phyloP scores from a whole-genome alignment of 2,888 invertebrate genomes.

The Lasius fuliginosus region DNA sequence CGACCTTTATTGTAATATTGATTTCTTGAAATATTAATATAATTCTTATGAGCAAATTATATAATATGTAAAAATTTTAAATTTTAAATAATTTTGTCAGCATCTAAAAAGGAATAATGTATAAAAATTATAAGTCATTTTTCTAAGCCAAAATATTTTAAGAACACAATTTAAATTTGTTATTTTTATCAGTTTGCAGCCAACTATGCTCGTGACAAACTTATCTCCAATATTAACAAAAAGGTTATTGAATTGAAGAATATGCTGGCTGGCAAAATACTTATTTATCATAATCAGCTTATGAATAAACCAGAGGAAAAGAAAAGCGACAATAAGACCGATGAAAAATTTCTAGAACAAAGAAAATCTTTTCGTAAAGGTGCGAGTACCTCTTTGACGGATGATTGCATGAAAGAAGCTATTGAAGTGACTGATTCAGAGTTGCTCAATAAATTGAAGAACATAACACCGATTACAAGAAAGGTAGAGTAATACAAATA shows the following conservation, averaged over 20 bases:
- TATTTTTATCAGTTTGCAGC: slow-evolving; percentile 91
- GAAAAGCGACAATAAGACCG: slow-evolving; percentile 87
- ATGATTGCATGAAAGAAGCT: slow-evolving; percentile 86
- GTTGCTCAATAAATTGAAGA: slow-evolving; percentile 89
- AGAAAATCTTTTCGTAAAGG: slow-evolving; percentile 91
- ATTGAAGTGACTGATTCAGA: slow-evolving; percentile 90
- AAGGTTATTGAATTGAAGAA: slow-evolving; percentile 92
- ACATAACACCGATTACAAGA: slow-evolving; percentile 86
- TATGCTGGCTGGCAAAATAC: slow-evolving; percentile 88
- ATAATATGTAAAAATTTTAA: no score
- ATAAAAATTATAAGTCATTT: no score
- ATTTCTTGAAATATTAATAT: no score
- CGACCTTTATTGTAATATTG: no score
- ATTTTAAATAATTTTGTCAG: no score
- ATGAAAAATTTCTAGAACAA: slow-evolving; percentile 87
- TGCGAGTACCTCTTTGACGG: slow-evolving; percentile 88
- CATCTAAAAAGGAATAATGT: no score
- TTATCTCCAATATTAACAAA: slow-evolving; percentile 93
- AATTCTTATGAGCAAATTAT: no score
- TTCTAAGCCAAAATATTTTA: no score
- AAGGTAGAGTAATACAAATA: slow-evolving; percentile 75
- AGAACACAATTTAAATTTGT: background rate
- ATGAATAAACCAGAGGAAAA: slow-evolving; percentile 86
- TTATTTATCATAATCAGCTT: slow-evolving; percentile 73
- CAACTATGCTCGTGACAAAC: slow-evolving; percentile 95